A percentile compares a stretch with the other conserved stretches of the same genome.
Evolutionary conservation across 2,888 invertebrate species (phyloP).

Genomic region (Chloroclystis v-ata): DNA sequence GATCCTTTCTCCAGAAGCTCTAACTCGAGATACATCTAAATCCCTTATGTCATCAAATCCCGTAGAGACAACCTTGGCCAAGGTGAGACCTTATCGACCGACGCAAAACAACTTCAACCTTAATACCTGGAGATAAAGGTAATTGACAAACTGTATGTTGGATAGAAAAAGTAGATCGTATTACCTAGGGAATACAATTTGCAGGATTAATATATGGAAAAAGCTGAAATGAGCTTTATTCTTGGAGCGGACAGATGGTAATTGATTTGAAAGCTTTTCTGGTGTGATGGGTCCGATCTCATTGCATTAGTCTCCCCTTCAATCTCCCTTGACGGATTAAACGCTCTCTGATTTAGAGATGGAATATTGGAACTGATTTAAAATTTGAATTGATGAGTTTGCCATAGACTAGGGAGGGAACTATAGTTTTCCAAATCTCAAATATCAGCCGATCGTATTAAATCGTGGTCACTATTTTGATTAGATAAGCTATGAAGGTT

Average conservation of each 20-base stretch:
- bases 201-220: background rate
- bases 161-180: conserved; percentile 1
- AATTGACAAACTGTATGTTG: conserved; percentile 2
- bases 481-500: no score
- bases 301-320: conserved; percentile 14
- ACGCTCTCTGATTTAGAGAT: conserved; percentile 16
- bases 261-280: conserved; percentile 13
- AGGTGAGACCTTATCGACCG: conserved; percentile 27
- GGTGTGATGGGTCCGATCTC: conserved; percentile 21
- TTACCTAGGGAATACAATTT: background rate
- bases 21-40: background rate
- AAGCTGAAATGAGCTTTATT: conserved; percentile 9
- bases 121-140: conserved; percentile 9
- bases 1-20: background rate
- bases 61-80: conserved; percentile 27
- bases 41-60: conserved; percentile 11
- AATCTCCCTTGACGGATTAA: conserved; percentile 10
- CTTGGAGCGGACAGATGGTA: conserved; percentile 7
- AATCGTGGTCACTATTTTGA: no score
- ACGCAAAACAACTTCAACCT: conserved; percentile 8
- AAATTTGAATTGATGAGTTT: background rate
- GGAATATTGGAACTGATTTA: conserved; percentile 2
- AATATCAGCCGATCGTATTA: no score
- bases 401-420: no score
- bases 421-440: no score